Evolutionary conservation across 2,888 invertebrate species (phyloP), one percentile per base, ranked within the genome.

Genomic region (Volucella inanis): DNA sequence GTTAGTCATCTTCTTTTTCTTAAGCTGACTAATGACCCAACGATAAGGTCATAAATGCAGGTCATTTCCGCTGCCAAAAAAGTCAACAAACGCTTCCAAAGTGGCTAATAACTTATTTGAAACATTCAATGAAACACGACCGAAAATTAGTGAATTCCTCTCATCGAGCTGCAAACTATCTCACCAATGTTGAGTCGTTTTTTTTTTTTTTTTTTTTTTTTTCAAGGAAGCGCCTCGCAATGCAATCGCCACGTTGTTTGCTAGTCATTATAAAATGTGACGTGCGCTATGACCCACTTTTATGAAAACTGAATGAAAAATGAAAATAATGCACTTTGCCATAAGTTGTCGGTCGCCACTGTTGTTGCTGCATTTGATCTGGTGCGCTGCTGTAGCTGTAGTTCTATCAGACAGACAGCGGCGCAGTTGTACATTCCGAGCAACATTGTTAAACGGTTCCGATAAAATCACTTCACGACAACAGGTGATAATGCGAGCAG

Each of bases 241-340:
- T 15, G 50, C 68, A 49, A 67, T 68, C 62, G n/a, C 47, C 10
- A 52, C 18, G 18, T 62, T 67, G 57, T 72, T 74, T 49, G 68
- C 41, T 49, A 39, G 65, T 38, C 59, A 75, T 65, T 74, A 83
- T 52, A 50, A 52, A 65, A 38, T 64, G 64, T 84, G 84, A 80
- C 84, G 80, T 75, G 80, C 65, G 80, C 70, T 84, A 75, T 80
- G 84, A 84, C 84, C 84, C 80, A 80, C 59, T 75, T 84, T 80
- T 31, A 10, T 52, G 49, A 54, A 65, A 74, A 72, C 54, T 65
- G 54, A 70, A 62, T 55, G 45, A 68, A 49, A 59, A 71, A 78
- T 78, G 55, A 77, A 76, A 68, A 76, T 68, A 61, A 68, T 65
- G 71, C 31, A 15, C 43, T 11, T 54, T 45, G 52, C 62, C 6